Conservation (phyloP, 2,888 invertebrate species). For the Crocallis elinguaria region DNA sequence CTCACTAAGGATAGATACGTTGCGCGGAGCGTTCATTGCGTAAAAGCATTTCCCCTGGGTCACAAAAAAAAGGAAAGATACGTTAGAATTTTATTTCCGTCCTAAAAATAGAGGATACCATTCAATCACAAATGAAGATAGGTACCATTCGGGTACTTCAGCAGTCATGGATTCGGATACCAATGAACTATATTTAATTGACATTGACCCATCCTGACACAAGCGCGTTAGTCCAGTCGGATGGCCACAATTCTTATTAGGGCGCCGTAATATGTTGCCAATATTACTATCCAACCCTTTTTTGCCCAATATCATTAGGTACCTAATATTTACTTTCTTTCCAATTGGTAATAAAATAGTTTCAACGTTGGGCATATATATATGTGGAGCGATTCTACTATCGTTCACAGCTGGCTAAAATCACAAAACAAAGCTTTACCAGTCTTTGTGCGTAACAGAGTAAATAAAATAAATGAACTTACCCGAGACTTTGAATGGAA, state of each 20-base stretch:
- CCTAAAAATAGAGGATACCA: background rate
- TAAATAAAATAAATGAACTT: too few relatives aligned
- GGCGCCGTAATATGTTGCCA: constrained; percentile 16
- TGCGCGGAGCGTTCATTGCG: too few relatives aligned
- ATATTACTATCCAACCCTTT: constrained; percentile 20
- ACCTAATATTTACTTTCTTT: constrained; percentile 10
- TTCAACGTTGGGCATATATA: too few relatives aligned
- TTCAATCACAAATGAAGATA: background rate
- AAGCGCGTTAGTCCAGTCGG: constrained; percentile 19
- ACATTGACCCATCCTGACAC: constrained; percentile 19
- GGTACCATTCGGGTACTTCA: background rate
- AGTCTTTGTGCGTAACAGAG: too few relatives aligned
- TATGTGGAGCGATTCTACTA: too few relatives aligned
- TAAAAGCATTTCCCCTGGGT: too few relatives aligned
- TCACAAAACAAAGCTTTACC: too few relatives aligned
- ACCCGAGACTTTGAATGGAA: too few relatives aligned
- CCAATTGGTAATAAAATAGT: background rate
- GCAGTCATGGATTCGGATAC: background rate
- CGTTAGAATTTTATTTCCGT: too few relatives aligned
- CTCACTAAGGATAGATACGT: too few relatives aligned
- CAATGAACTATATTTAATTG: constrained; percentile 19
- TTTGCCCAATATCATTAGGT: constrained; percentile 4
- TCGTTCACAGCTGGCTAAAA: too few relatives aligned
- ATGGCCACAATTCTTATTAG: constrained; percentile 25
- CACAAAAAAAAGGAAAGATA: too few relatives aligned